These are phyloP conservation scores for Hyposoter dolosus DNA, from an alignment of 2,888 invertebrate genomes.

Conservation along the genomic window DNA sequence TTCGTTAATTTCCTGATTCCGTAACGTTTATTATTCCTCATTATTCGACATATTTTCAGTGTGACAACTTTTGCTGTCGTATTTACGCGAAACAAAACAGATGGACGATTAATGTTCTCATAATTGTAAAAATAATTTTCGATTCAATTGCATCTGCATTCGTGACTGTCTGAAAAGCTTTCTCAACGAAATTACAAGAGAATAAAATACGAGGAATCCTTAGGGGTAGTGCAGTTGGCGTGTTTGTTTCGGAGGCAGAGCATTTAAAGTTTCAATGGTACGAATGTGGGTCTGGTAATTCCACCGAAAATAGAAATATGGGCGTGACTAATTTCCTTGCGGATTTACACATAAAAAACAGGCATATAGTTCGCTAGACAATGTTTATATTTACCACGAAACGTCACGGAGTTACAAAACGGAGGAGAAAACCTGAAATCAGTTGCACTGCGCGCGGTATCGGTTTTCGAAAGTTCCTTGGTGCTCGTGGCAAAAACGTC, in stretches of 20 bases:
- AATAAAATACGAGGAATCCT: background rate
- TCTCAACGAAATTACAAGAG: background rate
- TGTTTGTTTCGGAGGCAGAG: background rate
- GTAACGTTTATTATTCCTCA: too few relatives aligned
- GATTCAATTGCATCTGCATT: background rate
- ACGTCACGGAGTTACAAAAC: background rate
- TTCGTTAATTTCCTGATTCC: too few relatives aligned
- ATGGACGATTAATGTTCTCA: background rate
- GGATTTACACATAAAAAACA: background rate
- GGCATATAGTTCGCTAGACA: background rate
- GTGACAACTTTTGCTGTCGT: background rate
- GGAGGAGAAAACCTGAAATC: background rate
- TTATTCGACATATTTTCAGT: background rate
- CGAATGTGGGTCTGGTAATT: background rate
- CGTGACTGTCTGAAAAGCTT: background rate
- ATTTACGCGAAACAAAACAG: background rate
- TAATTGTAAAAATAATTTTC: background rate
- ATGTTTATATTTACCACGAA: constrained; percentile 8
- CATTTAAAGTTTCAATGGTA: constrained; percentile 1
- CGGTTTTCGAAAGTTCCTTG: background rate
- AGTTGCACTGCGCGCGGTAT: background rate
- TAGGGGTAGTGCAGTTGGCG: background rate
- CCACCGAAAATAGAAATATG: background rate
- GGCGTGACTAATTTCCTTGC: constrained; percentile 1
- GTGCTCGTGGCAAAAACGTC: background rate